Percentiles rank a stretch among this genome's conserved stretches.
phyloP scores from a whole-genome alignment of 2,113 vertebrate genomes.

The rat (Rattus norvegicus) region DNA sequence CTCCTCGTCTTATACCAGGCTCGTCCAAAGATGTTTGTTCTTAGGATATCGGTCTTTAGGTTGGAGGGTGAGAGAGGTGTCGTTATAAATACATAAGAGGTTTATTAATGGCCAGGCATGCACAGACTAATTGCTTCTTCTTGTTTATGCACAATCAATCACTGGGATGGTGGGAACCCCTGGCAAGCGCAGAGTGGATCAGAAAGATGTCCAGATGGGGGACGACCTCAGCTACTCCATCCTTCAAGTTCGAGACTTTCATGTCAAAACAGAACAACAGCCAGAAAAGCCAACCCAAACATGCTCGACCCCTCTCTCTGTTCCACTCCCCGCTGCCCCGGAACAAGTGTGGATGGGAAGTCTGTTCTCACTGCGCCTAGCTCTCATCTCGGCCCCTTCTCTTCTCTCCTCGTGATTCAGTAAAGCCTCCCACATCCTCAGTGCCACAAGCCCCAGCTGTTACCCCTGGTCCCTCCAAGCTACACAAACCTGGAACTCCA shows the following conservation, averaged over 20 bases:
- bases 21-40: background rate
- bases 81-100: constrained; percentile 72
- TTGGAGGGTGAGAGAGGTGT: constrained; percentile 65
- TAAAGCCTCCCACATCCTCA: background rate
- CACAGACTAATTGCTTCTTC: constrained; percentile 78
- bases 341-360: background rate
- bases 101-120: constrained; percentile 78
- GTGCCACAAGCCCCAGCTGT: background rate
- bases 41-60: constrained; percentile 17
- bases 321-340: background rate
- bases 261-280: background rate
- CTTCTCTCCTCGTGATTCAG: background rate
- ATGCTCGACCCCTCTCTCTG: background rate
- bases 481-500: too few relatives aligned
- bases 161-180: constrained; percentile 28
- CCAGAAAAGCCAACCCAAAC: background rate
- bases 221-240: background rate
- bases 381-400: too few relatives aligned
- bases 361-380: background rate
- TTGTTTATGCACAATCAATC: constrained; percentile 78
- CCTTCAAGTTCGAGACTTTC: background rate
- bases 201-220: background rate
- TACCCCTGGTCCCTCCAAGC: rapidly evolving
- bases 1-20: background rate
- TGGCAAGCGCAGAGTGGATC: background rate